A percentile compares a stretch with the other conserved stretches of the same genome.
Conservation (phyloP, 2,797 vertebrate genomes). For the Oryzias sinensis region DNA sequence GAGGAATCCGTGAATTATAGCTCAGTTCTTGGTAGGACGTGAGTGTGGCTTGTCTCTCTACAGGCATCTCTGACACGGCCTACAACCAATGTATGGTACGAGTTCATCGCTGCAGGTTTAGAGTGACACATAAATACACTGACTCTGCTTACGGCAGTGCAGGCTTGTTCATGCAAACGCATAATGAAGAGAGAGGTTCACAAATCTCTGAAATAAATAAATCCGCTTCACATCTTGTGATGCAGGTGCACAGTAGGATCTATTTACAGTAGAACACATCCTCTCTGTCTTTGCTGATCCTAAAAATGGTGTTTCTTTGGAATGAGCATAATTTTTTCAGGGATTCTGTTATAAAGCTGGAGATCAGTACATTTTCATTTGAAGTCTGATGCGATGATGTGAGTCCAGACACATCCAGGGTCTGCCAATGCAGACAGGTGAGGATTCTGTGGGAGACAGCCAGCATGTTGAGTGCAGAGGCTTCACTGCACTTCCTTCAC, state of each 20-base stretch:
- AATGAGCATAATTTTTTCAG: slow-evolving; percentile 28
- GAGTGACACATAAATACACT: slow-evolving; percentile 20
- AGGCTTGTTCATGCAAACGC: slow-evolving; percentile 45
- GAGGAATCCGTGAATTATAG: slow-evolving; percentile 43
- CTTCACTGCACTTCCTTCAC: too few relatives aligned
- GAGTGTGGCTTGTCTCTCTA: slow-evolving; percentile 15
- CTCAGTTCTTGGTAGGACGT: slow-evolving; percentile 6
- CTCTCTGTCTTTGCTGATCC: slow-evolving; percentile 12
- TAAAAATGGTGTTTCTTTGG: slow-evolving; percentile 21
- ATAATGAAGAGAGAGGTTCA: slow-evolving; percentile 26
- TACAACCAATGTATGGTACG: neutral
- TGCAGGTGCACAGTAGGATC: slow-evolving; percentile 21
- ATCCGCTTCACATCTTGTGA: slow-evolving; percentile 7
- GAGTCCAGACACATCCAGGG: neutral
- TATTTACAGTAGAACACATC: slow-evolving; percentile 23
- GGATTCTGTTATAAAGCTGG: slow-evolving; percentile 2
- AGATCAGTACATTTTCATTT: slow-evolving; percentile 1
- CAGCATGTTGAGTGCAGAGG: too few relatives aligned
- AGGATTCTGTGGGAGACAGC: too few relatives aligned
- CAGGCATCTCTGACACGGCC: neutral
- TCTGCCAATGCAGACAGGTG: neutral
- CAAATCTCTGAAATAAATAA: slow-evolving; percentile 46
- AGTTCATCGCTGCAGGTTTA: slow-evolving; percentile 9
- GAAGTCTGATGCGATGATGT: neutral
- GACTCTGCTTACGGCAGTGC: slow-evolving; percentile 18